Percentiles rank a stretch among this genome's conserved stretches.
These are phyloP conservation scores for Arnoldichthys spilopterus DNA, from an alignment of 2,797 vertebrate genomes.

Conservation along the genomic window DNA sequence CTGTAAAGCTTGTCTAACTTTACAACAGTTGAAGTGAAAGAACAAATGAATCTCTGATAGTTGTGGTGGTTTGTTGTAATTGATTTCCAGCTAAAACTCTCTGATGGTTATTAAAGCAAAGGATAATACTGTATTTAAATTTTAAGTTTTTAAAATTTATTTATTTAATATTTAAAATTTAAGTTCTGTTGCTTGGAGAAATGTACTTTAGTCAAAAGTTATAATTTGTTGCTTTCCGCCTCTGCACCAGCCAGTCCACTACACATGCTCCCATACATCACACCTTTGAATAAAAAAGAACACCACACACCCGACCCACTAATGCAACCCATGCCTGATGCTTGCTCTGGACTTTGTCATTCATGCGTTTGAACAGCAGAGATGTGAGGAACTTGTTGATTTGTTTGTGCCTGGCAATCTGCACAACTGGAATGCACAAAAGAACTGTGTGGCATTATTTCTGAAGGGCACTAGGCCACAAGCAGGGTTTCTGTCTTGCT, in stretches of 20 bases:
- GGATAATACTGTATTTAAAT: not conserved
- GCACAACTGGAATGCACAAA: slow-evolving; percentile 52
- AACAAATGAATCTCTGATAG: too few relatives aligned
- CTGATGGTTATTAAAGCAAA: not conserved
- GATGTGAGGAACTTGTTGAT: slow-evolving; percentile 43
- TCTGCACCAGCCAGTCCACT: slow-evolving; percentile 30
- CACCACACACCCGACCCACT: slow-evolving; percentile 57
- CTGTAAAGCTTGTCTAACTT: not conserved
- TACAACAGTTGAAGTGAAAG: not conserved
- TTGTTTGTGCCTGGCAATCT: slow-evolving; percentile 47
- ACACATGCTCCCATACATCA: slow-evolving; percentile 48
- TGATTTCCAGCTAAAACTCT: not conserved
- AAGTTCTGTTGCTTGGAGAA: not conserved
- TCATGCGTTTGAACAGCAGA: slow-evolving; percentile 59
- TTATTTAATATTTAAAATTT: not conserved
- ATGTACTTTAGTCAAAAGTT: not conserved
- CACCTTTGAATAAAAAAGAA: not conserved
- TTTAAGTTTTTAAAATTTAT: not conserved
- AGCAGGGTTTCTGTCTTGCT: slow-evolving; percentile 14
- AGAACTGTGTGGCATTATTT: slow-evolving; percentile 31
- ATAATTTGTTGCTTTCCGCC: not conserved
- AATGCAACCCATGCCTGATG: slow-evolving; percentile 79
- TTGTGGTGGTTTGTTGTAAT: not conserved
- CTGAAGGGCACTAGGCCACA: slow-evolving; percentile 19
- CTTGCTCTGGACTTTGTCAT: slow-evolving; percentile 76